These are phyloP conservation scores for Silurus aristotelis DNA, from an alignment of 2,797 vertebrate genomes.

Conservation along the genomic window DNA sequence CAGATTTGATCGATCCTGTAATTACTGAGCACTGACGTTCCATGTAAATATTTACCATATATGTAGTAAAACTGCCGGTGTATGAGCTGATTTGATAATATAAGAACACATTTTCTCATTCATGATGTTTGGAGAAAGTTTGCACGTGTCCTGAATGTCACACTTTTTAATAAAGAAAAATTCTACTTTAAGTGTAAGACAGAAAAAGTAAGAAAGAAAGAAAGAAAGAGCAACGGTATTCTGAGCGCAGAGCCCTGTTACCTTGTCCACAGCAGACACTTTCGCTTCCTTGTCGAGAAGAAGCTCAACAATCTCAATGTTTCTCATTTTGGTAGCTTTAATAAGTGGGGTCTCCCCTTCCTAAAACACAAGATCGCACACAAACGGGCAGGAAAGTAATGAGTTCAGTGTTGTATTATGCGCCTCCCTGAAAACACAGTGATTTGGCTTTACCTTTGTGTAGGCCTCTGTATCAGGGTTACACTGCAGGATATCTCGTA, in stretches of 20 bases:
- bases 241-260: conserved; percentile 56
- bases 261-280: conserved; percentile 94
- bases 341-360: conserved; percentile 96
- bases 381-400: neutral
- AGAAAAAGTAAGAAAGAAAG: neutral
- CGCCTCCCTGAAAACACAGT: neutral
- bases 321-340: conserved; percentile 99
- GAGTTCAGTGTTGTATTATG: neutral
- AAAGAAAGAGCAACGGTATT: neutral
- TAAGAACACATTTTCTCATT: neutral
- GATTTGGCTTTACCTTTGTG: conserved; percentile 83
- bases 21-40: neutral
- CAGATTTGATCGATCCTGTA: neutral
- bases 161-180: too few relatives aligned
- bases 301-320: conserved; percentile 95
- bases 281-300: conserved; percentile 95
- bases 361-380: conserved; percentile 64
- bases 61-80: neutral
- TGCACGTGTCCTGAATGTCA: neutral
- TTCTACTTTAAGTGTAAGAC: neutral
- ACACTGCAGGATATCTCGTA: conserved; percentile 95
- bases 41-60: neutral
- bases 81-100: neutral
- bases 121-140: neutral
- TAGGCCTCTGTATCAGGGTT: conserved; percentile 95